phyloP scores from a whole-genome alignment of 2,113 vertebrate species.

The Cinclus cinclus region DNA sequence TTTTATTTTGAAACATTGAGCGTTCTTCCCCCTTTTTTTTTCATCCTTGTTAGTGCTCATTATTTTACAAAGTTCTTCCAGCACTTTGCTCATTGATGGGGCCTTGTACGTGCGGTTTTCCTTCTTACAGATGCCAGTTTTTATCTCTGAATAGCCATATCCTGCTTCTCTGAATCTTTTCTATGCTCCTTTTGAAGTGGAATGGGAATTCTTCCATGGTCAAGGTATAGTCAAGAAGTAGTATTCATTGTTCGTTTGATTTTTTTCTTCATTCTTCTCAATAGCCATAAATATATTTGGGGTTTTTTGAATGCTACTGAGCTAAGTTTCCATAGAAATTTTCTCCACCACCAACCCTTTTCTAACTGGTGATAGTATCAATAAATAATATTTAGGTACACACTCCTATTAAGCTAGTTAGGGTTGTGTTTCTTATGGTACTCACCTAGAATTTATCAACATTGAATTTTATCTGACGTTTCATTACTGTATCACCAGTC shows the following conservation, averaged over 20 bases:
- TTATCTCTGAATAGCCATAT: not conserved
- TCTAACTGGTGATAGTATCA: not conserved
- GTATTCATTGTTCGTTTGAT: not conserved
- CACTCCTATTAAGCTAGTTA: not conserved
- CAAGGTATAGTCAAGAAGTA: not conserved
- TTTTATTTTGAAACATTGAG: not conserved
- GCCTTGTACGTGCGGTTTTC: not conserved
- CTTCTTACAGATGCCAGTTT: not conserved
- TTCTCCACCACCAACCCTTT: not conserved
- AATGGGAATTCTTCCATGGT: not conserved
- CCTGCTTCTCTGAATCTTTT: not conserved
- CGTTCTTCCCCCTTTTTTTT: not conserved
- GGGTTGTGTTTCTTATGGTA: not conserved
- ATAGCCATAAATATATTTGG: not conserved
- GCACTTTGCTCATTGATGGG: not conserved
- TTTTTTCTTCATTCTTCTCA: not conserved
- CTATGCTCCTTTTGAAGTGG: not conserved
- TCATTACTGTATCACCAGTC: not conserved
- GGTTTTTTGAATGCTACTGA: not conserved
- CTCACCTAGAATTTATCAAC: not conserved
- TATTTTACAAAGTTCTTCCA: not conserved
- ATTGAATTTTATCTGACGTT: not conserved
- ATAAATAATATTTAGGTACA: not conserved
- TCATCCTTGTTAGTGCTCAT: not conserved
- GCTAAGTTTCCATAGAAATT: not conserved